Conservation (phyloP, 2,888 invertebrate species). For the Ernsta delagoae region DNA sequence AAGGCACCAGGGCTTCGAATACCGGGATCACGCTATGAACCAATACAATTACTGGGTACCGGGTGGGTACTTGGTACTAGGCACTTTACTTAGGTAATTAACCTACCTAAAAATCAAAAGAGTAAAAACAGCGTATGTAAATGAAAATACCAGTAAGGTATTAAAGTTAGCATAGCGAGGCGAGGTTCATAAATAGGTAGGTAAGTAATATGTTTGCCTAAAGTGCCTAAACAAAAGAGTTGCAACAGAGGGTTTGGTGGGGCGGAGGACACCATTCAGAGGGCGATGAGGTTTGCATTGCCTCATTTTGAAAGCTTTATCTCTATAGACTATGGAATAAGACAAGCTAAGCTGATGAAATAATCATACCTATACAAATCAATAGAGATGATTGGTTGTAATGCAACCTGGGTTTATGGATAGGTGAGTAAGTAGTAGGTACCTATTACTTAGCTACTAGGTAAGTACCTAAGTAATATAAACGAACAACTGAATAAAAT, state of each 20-base stretch:
- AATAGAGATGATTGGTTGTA: conserved; percentile 20
- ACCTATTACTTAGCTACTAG: no score
- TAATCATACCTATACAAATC: conserved; percentile 14
- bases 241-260: conserved; percentile 23
- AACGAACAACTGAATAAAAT: conserved; percentile 1
- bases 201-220: conserved; percentile 4
- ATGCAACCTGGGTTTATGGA: conserved; percentile 8
- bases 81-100: no score
- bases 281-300: conserved; percentile 22
- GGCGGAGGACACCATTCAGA: conserved; percentile 6
- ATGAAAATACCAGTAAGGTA: no score
- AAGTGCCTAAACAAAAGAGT: conserved; percentile 24
- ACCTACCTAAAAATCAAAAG: no score
- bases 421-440: no score
- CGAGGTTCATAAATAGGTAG: no score
- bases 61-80: no score
- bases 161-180: conserved; percentile 14
- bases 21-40: no score
- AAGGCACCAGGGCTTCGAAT: no score
- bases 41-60: no score
- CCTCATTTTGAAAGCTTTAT: conserved; percentile 27
- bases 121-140: no score
- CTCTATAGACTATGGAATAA: conserved; percentile 20
- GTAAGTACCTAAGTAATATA: not conserved
- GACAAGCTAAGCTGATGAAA: conserved; percentile 25